Conservation (phyloP, 2,797 vertebrate genomes). For the Sebastes wilsoni region DNA sequence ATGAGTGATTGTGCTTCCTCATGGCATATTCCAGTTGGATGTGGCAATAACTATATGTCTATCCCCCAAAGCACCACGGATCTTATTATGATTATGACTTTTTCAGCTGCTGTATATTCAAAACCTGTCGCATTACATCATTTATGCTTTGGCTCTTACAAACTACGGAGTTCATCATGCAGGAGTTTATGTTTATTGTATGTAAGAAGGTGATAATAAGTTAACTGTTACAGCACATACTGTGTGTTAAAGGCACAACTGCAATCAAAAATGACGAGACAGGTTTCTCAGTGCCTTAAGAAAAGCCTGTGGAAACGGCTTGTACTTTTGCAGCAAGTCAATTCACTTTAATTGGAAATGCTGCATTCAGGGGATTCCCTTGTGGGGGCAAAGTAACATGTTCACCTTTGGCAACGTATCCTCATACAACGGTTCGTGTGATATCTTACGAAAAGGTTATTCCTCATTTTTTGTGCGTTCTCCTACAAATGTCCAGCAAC, state of each 20-base stretch:
- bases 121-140: conserved; percentile 36
- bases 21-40: conserved; percentile 58
- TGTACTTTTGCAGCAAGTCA: not conserved
- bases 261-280: not conserved
- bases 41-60: conserved; percentile 64
- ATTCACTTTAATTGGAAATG: not conserved
- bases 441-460: too few relatives aligned
- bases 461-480: too few relatives aligned
- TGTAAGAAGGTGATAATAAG: not conserved
- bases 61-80: conserved; percentile 59
- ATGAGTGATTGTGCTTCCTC: conserved; percentile 66
- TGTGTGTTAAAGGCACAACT: not conserved
- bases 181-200: not conserved
- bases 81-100: conserved; percentile 65
- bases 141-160: conserved; percentile 10
- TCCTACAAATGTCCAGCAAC: too few relatives aligned
- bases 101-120: conserved; percentile 46
- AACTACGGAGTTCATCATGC: not conserved
- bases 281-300: not conserved
- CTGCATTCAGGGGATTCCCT: not conserved
- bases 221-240: not conserved
- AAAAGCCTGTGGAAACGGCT: not conserved
- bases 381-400: not conserved
- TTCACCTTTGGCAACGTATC: not conserved
- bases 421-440: too few relatives aligned